Evolutionary conservation across 2,113 vertebrate genomes (phyloP).

Genomic region (Calyptommatus sinebrachiatus): DNA sequence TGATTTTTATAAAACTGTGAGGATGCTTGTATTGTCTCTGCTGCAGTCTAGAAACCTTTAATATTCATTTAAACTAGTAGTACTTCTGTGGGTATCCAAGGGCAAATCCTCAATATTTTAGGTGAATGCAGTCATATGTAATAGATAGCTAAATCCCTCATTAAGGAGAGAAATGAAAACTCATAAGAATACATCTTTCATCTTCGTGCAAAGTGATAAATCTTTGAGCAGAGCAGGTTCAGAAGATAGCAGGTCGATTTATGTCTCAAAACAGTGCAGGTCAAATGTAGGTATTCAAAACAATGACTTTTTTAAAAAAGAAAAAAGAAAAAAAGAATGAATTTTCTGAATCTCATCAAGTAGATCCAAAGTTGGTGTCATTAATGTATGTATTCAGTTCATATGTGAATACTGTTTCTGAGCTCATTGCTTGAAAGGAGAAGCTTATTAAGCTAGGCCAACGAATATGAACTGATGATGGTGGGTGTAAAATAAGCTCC

Average conservation of each 20-base stretch:
- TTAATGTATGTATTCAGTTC: background rate
- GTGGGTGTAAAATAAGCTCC: background rate
- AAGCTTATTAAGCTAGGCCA: background rate
- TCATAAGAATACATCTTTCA: background rate
- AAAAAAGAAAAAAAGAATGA: background rate
- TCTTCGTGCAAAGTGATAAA: background rate
- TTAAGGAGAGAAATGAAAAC: background rate
- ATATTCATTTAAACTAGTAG: background rate
- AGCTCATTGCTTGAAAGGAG: background rate
- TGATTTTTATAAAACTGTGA: background rate
- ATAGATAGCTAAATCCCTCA: background rate
- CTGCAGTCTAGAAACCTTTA: background rate
- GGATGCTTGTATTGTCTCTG: background rate
- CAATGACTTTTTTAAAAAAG: background rate
- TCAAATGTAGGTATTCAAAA: background rate
- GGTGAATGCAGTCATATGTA: background rate
- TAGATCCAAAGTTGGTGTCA: background rate
- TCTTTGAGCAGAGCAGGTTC: background rate
- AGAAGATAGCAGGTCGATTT: background rate
- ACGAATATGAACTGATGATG: background rate
- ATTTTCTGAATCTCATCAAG: background rate
- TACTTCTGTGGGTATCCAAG: background rate
- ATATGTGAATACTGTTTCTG: background rate
- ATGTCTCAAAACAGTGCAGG: background rate
- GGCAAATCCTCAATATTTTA: background rate